A percentile compares a stretch with the other conserved stretches of the same genome.
These are phyloP conservation scores for Scaptomyza caliginosa DNA, from an alignment of 2,888 invertebrate species.

Conservation along the genomic window DNA sequence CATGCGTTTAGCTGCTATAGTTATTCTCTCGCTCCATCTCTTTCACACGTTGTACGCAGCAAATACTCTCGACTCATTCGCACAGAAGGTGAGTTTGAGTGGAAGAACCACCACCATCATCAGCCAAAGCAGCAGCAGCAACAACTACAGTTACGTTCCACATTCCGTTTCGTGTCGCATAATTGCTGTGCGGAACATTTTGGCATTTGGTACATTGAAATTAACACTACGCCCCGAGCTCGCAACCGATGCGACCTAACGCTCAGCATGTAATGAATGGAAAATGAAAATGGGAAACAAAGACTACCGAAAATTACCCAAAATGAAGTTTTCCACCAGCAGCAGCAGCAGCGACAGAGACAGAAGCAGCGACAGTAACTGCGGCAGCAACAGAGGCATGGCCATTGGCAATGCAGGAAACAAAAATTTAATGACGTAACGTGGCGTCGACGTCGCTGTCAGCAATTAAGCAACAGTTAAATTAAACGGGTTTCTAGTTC, in stretches of 20 bases:
- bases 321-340: conserved; percentile 74
- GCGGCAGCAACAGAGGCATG: conserved; percentile 16
- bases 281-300: conserved; percentile 79
- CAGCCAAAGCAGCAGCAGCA: background rate
- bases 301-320: conserved; percentile 71
- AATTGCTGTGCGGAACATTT: conserved; percentile 61
- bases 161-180: conserved; percentile 53
- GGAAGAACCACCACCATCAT: conserved; percentile 22
- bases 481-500: conserved; percentile 83
- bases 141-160: conserved; percentile 30
- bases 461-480: conserved; percentile 83
- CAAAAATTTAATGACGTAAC: conserved; percentile 72
- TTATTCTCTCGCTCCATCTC: conserved; percentile 18
- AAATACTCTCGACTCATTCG: conserved; percentile 12
- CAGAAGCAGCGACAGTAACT: conserved; percentile 26
- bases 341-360: conserved; percentile 13
- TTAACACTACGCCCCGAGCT: conserved; percentile 66
- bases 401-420: conserved; percentile 39
- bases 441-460: conserved; percentile 66
- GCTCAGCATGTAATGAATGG: conserved; percentile 69
- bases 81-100: conserved; percentile 27
- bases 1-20: conserved; percentile 45
- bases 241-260: conserved; percentile 27
- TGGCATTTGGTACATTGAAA: conserved; percentile 67
- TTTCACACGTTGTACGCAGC: conserved; percentile 14